Percentiles rank a stretch among this genome's conserved stretches.
These are phyloP conservation scores for Paramisgurnus dabryanus DNA, from an alignment of 2,113 vertebrate genomes.

Conservation along the genomic window DNA sequence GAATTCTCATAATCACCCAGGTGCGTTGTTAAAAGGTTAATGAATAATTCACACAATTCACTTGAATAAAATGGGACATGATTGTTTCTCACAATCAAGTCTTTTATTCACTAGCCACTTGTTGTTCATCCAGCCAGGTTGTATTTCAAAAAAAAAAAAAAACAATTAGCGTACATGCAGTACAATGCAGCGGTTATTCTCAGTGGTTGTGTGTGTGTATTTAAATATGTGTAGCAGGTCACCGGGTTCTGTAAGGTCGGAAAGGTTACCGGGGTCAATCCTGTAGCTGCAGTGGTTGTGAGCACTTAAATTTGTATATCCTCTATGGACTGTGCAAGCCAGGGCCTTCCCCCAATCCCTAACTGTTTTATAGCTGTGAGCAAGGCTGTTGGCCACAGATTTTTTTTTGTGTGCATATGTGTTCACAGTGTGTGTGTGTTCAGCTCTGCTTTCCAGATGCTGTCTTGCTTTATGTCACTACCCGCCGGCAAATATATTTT, in stretches of 20 bases:
- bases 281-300: background rate
- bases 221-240: background rate
- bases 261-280: background rate
- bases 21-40: conserved; percentile 66
- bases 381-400: conserved; percentile 4
- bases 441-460: conserved; percentile 22
- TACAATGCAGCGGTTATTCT: background rate
- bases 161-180: no score
- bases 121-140: no score
- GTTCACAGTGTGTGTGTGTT: background rate
- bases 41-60: background rate
- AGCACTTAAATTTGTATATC: conserved; percentile 7
- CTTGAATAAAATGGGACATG: no score
- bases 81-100: no score
- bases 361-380: conserved; percentile 18
- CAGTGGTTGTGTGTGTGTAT: background rate
- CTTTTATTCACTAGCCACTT: no score
- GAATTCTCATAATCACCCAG: conserved; percentile 80
- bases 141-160: no score
- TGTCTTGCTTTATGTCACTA: conserved; percentile 22
- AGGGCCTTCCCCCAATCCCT: background rate
- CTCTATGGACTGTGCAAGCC: conserved; percentile 15
- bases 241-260: background rate
- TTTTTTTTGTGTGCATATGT: background rate
- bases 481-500: conserved; percentile 4